Percentiles rank a stretch among this genome's conserved stretches.
phyloP scores from a whole-genome alignment of 2,113 vertebrate species.

The Macquaria ambigua region DNA sequence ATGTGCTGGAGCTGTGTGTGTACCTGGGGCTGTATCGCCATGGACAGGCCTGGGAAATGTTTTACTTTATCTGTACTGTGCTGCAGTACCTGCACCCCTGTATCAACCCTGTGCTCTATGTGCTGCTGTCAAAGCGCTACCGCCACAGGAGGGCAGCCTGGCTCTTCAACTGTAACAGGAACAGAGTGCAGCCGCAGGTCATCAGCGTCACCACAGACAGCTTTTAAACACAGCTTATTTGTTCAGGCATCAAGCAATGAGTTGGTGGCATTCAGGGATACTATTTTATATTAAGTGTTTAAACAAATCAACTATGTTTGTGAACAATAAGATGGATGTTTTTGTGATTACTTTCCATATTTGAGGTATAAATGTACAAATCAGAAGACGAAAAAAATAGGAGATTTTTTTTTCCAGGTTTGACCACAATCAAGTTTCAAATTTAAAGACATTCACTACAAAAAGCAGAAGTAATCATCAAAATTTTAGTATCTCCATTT shows the following conservation, averaged over 20 bases:
- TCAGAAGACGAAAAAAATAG: neutral
- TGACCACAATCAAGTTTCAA: neutral
- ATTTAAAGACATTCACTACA: neutral
- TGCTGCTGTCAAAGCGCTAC: conserved; percentile 80
- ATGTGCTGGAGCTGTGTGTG: conserved; percentile 82
- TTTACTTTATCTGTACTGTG: conserved; percentile 81
- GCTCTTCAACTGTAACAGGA: conserved; percentile 71
- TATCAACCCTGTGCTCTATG: conserved; percentile 78
- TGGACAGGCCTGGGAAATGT: conserved; percentile 76
- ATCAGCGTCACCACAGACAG: conserved; percentile 71
- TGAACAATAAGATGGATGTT: neutral
- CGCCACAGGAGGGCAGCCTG: conserved; percentile 74
- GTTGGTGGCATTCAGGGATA: neutral
- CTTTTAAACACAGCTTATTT: conserved; percentile 50
- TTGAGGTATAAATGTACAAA: neutral
- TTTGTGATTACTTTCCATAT: conserved; percentile 1
- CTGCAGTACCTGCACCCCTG: conserved; percentile 82
- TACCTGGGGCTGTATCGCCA: conserved; percentile 80
- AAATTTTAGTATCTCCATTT: neutral
- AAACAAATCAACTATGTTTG: conserved; percentile 22
- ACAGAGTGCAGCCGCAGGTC: conserved; percentile 77
- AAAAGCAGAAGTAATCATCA: neutral
- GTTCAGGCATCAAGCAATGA: neutral
- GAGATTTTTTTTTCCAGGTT: neutral
- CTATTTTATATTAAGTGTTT: conserved; percentile 2